Conservation (phyloP, 2,113 vertebrate genomes). For the Neogale vison region DNA sequence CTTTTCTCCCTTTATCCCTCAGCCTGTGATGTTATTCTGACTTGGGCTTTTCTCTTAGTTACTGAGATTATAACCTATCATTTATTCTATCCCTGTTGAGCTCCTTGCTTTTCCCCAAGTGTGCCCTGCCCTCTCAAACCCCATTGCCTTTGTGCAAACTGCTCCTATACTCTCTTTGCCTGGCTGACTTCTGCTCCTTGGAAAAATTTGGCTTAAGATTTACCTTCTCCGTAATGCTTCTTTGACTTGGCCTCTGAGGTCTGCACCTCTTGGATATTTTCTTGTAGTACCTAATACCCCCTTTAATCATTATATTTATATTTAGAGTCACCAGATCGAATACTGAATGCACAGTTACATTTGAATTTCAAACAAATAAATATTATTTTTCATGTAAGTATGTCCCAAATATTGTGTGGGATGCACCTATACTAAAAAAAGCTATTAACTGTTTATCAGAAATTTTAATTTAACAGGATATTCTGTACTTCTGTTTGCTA, state of each 20-base stretch:
- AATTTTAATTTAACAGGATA: neutral
- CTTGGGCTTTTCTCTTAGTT: neutral
- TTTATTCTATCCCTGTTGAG: neutral
- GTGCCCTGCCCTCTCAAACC: neutral
- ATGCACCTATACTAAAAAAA: neutral
- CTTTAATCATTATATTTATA: neutral
- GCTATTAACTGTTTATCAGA: neutral
- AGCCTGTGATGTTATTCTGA: neutral
- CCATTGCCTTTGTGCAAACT: neutral
- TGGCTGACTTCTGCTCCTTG: neutral
- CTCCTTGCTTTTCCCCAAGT: neutral
- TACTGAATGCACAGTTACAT: neutral
- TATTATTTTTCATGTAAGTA: neutral
- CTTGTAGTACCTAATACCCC: neutral
- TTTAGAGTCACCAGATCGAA: slow-evolving; percentile 28
- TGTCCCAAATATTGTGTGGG: neutral
- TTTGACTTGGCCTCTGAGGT: neutral
- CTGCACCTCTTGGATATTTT: neutral
- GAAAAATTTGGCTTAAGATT: neutral
- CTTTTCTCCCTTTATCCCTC: neutral
- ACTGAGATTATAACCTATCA: neutral
- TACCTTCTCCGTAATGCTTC: neutral
- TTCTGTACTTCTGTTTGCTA: neutral
- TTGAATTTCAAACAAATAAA: neutral
- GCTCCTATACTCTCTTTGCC: neutral